These are phyloP conservation scores for Stenopsyche tienmushanensis DNA, from an alignment of 1,140 invertebrate genomes.

Conservation along the genomic window DNA sequence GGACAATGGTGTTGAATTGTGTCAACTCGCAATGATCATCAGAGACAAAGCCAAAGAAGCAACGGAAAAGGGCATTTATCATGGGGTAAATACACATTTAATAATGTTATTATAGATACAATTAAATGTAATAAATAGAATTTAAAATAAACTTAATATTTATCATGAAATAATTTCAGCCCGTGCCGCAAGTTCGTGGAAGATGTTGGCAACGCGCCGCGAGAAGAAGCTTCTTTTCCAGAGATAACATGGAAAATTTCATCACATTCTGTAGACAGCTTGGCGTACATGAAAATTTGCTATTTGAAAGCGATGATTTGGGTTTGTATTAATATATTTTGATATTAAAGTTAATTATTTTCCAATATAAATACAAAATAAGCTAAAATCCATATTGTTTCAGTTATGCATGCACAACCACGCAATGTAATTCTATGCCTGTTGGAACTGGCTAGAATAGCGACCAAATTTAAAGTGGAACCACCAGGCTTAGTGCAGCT, in stretches of 20 bases:
- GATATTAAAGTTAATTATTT: too few relatives aligned
- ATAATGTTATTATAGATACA: slow-evolving; percentile 1
- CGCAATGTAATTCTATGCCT: slow-evolving; percentile 86
- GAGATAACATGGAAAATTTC: slow-evolving; percentile 94
- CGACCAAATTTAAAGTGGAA: slow-evolving; percentile 74
- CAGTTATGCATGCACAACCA: slow-evolving; percentile 77
- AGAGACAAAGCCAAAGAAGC: slow-evolving; percentile 68
- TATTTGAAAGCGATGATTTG: slow-evolving; percentile 92
- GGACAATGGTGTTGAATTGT: slow-evolving; percentile 79
- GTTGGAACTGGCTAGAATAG: slow-evolving; percentile 82
- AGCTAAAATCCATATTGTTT: slow-evolving; percentile 36
- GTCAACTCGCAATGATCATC: slow-evolving; percentile 74
- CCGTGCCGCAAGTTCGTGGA: slow-evolving; percentile 64
- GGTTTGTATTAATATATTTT: slow-evolving; percentile 52
- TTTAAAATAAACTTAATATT: slow-evolving; percentile 6
- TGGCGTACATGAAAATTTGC: slow-evolving; percentile 84
- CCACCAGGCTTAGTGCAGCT: slow-evolving; percentile 86
- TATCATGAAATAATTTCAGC: slow-evolving; percentile 49
- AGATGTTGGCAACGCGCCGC: slow-evolving; percentile 81
- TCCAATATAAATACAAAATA: background rate
- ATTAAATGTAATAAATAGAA: background rate
- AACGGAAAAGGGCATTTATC: slow-evolving; percentile 60
- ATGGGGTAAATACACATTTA: slow-evolving; percentile 60
- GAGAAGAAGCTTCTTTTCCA: slow-evolving; percentile 80
- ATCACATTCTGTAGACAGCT: slow-evolving; percentile 85